Percentiles rank a stretch among this genome's conserved stretches.
These are phyloP conservation scores for Rhinolophus ferrumequinum DNA, from an alignment of 2,113 vertebrate genomes.

Conservation along the genomic window DNA sequence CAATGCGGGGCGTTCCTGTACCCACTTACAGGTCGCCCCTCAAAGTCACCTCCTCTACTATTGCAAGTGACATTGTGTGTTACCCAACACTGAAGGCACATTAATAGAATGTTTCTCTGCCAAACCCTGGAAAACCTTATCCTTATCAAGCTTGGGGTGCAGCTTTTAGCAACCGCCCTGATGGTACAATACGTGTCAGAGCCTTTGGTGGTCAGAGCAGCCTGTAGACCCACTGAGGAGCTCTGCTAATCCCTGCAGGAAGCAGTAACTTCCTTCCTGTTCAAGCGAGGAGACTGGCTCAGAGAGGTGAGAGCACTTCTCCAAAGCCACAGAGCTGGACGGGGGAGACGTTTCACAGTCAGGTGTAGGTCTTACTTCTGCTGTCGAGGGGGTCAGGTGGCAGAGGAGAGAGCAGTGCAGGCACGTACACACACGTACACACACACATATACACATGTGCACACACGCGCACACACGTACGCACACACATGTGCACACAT, in stretches of 20 bases:
- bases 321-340: not conserved
- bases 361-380: not conserved
- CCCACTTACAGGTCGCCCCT: not conserved
- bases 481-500: rapidly evolving
- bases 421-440: rapidly evolving
- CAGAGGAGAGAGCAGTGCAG: rapidly evolving
- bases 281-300: not conserved
- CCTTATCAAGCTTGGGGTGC: not conserved
- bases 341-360: not conserved
- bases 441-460: too few relatives aligned
- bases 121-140: not conserved
- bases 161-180: not conserved
- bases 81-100: not conserved
- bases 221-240: not conserved
- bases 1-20: rapidly evolving
- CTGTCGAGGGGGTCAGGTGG: rapidly evolving
- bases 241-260: not conserved
- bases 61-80: not conserved
- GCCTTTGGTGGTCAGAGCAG: not conserved
- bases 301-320: not conserved
- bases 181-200: rapidly evolving
- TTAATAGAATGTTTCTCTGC: not conserved
- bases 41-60: not conserved
- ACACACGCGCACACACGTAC: rapidly evolving
- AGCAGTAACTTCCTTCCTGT: not conserved